Evolutionary conservation across 2,797 vertebrate genomes (phyloP).

Genomic region (Taeniopygia guttata): DNA sequence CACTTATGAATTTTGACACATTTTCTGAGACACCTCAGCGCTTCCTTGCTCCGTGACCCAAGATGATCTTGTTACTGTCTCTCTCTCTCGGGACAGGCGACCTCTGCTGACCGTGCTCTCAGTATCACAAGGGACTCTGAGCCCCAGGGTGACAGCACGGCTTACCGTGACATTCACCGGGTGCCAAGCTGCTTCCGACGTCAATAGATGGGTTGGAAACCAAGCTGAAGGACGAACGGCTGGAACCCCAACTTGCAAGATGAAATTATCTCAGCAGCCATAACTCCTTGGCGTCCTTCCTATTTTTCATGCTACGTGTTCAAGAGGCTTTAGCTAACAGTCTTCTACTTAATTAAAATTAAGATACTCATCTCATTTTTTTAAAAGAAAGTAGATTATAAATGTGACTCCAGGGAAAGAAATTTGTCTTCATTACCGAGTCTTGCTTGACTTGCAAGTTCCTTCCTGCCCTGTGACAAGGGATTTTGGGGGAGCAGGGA

Average conservation of each 20-base stretch:
- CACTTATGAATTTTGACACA: background rate
- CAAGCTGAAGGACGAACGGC: background rate
- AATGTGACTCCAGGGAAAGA: background rate
- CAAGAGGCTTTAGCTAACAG: background rate
- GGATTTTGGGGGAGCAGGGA: background rate
- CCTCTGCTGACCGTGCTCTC: fast-evolving
- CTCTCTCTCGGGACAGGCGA: background rate
- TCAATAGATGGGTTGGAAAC: background rate
- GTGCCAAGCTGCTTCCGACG: background rate
- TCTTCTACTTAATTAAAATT: background rate
- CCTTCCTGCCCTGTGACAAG: fast-evolving
- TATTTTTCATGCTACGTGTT: background rate
- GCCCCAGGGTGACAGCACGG: background rate
- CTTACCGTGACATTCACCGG: background rate
- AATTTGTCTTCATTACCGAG: background rate
- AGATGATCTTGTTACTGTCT: background rate
- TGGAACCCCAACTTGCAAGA: background rate
- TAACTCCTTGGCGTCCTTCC: background rate
- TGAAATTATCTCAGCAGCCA: background rate
- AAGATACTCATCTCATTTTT: background rate
- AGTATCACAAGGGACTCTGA: background rate
- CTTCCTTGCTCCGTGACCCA: background rate
- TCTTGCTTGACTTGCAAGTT: background rate
- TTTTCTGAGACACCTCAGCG: background rate
- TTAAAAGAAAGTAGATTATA: background rate